Conservation (phyloP, 1,140 invertebrate genomes). For the Calliopsis andreniformis region DNA sequence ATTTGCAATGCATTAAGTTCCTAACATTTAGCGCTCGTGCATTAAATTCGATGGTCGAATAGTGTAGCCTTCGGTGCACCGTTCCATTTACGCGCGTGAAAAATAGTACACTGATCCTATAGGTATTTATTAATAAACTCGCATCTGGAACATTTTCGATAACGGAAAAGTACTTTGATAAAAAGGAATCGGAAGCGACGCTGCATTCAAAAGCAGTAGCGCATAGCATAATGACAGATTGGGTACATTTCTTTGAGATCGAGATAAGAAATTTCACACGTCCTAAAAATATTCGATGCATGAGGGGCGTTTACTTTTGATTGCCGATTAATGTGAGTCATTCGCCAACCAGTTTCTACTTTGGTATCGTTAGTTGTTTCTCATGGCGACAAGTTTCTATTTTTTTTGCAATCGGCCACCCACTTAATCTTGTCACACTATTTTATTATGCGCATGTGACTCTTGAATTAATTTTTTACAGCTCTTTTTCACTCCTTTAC, state of each 20-base stretch:
- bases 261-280: neutral
- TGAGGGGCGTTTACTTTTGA: neutral
- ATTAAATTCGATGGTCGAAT: neutral
- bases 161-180: neutral
- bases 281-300: neutral
- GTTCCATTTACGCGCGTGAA: neutral
- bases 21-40: neutral
- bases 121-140: conserved; percentile 28
- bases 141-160: conserved; percentile 2
- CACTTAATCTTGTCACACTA: neutral
- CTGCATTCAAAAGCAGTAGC: too few species aligned
- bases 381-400: neutral
- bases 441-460: too few species aligned
- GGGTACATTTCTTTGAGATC: too few species aligned
- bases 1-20: neutral
- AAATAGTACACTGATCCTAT: neutral
- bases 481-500: too few species aligned
- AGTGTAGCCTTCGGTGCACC: neutral
- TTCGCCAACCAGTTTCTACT: neutral
- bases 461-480: too few species aligned
- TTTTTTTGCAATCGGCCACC: neutral
- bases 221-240: neutral
- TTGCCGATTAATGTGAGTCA: conserved; percentile 10
- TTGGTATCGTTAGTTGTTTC: neutral
- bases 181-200: neutral